Evolutionary conservation across 1,140 invertebrate genomes (phyloP), one percentile per base, ranked within the genome.

Genomic region (Idris sp.): DNA sequence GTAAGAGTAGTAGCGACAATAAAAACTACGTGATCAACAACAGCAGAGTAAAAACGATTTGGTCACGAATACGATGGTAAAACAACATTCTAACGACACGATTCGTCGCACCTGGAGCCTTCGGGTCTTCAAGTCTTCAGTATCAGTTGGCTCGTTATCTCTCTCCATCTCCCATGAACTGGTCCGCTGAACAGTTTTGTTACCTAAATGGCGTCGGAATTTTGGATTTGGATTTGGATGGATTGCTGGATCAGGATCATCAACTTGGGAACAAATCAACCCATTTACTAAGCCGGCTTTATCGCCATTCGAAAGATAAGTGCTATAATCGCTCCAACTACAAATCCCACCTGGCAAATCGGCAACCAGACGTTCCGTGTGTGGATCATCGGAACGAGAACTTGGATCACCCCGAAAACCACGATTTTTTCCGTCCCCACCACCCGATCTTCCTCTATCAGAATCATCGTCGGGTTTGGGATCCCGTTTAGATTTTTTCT

Each of bases 271-370:
- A 18, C 59, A 54, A 53, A 78, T 72, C 22, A 78, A 28, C 74
- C 79, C 69, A 36, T 67, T 79, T 22, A 79, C 59, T 19, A 80
- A 71, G 56, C 77, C 74, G 26, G 58, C 19, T 62, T 67, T 67
- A 31, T 65, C 69, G 26, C 61, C 61, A 49, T 77, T 54, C 16
- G 89, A 89, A 74, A 95, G 86, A 81, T 95, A 95, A 40, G 94
- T 95, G 84, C 93, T 95, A 81, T 94, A 90, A 83, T 95, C 94
- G 81, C 90, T 91, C 93, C 94, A 95, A 77, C 92, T 93, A 85
- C 92, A 92, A 69, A 94, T 90, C 41, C 93, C 93, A 58, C 92
- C 92, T 3, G 93, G 93, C 38, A 95, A 87, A 86, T 93, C 91
- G 67, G 92, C 91, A 46, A 91, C 90, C 74, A 92, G 89, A 74